Percentiles rank a stretch among this genome's conserved stretches.
Evolutionary conservation across 2,113 vertebrate genomes (phyloP).

Genomic region (Eubucco bourcierii): DNA sequence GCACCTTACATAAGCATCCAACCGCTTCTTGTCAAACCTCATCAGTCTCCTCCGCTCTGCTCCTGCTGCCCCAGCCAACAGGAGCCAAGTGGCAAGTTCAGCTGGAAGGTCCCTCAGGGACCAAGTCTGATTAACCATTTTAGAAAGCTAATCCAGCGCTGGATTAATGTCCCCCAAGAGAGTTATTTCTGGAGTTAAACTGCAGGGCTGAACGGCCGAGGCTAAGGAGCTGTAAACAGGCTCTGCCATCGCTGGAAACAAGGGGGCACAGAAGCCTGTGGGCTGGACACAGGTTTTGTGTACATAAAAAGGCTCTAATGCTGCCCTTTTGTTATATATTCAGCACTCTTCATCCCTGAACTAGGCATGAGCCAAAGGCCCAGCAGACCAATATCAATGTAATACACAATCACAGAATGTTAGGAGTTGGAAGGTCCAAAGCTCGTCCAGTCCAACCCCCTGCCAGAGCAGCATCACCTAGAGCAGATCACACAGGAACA

Average conservation of each 20-base stretch:
- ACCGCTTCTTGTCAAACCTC: constrained; percentile 4
- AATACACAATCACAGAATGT: neutral
- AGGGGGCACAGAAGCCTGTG: neutral
- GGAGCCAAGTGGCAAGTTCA: constrained; percentile 26
- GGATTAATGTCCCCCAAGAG: constrained; percentile 18
- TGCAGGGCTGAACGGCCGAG: neutral
- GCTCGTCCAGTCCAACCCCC: too few species aligned
- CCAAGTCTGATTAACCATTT: neutral
- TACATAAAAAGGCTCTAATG: neutral
- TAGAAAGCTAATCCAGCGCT: constrained; percentile 28
- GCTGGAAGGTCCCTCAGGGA: neutral
- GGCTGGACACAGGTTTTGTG: neutral
- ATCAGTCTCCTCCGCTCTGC: neutral
- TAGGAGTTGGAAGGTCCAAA: too few species aligned
- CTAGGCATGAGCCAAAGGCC: neutral
- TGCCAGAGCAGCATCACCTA: too few species aligned
- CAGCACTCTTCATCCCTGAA: neutral
- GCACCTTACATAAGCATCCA: neutral
- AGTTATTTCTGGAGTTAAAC: constrained; percentile 28
- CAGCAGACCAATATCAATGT: neutral
- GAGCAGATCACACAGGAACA: too few species aligned
- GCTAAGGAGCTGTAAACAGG: neutral
- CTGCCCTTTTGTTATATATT: neutral
- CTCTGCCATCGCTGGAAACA: neutral
- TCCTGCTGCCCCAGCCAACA: neutral